Percentiles rank a stretch among this genome's conserved stretches.
Conservation (phyloP, 2,888 invertebrate genomes). For the Calameuta filiformis region DNA sequence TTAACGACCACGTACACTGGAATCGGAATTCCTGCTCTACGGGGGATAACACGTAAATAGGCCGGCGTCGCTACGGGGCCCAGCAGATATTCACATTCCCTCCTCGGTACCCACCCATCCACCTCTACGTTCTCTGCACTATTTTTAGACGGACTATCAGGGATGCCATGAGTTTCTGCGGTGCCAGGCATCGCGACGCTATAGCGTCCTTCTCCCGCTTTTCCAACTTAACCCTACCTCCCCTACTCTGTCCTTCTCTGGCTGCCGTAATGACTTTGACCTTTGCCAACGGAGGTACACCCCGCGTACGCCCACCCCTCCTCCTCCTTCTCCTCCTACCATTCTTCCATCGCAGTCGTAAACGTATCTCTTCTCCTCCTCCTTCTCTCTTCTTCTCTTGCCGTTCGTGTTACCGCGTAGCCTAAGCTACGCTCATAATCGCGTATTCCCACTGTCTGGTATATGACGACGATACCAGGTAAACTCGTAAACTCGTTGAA, state of each 20-base stretch:
- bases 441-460: slow-evolving; percentile 5
- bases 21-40: slow-evolving; percentile 38
- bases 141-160: slow-evolving; percentile 37
- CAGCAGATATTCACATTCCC: slow-evolving; percentile 37
- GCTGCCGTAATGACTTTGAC: slow-evolving; percentile 45
- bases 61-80: slow-evolving; percentile 12
- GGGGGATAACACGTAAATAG: slow-evolving; percentile 10
- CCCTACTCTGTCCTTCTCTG: slow-evolving; percentile 13
- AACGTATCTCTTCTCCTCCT: slow-evolving; percentile 11
- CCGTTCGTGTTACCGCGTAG: not conserved
- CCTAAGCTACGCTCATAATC: not conserved
- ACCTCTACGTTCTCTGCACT: slow-evolving; percentile 29
- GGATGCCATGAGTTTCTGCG: slow-evolving; percentile 17
- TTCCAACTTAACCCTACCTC: slow-evolving; percentile 14
- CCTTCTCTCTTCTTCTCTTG: not conserved
- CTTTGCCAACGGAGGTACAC: slow-evolving; percentile 30
- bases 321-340: slow-evolving; percentile 2
- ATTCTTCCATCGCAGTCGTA: not conserved
- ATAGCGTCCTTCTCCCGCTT: slow-evolving; percentile 9
- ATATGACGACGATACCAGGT: not conserved
- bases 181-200: not conserved
- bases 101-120: slow-evolving; percentile 30
- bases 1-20: slow-evolving; percentile 44
- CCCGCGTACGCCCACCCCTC: too few relatives aligned
- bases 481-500: too few relatives aligned